A percentile compares a stretch with the other conserved stretches of the same genome.
Conservation (phyloP, 2,888 invertebrate genomes). For the Carterocephalus palaemon region DNA sequence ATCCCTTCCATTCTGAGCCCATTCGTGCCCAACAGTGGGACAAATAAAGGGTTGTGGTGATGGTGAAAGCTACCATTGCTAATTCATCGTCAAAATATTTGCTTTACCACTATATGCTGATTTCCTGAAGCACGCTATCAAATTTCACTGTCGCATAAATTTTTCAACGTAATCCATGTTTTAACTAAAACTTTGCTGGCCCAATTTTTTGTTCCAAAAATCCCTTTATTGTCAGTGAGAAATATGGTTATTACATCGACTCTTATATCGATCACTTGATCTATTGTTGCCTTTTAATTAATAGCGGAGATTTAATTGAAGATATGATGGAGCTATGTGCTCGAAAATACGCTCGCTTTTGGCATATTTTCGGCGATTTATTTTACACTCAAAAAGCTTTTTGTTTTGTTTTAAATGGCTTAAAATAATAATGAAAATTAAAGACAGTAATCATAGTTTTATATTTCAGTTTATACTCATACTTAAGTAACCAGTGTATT, state of each 20-base stretch:
- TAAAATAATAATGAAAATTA: too few relatives aligned
- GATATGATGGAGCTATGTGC: conserved; percentile 16
- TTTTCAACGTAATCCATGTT: conserved; percentile 4
- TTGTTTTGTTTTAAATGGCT: neutral
- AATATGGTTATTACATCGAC: conserved; percentile 15
- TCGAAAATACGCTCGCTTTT: conserved; percentile 1
- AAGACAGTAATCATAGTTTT: too few relatives aligned
- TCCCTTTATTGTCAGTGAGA: conserved; percentile 10
- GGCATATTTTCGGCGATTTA: conserved; percentile 12
- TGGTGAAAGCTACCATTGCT: too few relatives aligned
- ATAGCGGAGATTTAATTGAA: conserved; percentile 22
- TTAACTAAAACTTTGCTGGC: neutral
- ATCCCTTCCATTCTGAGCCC: too few relatives aligned
- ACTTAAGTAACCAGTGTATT: too few relatives aligned
- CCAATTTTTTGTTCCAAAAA: conserved; percentile 3
- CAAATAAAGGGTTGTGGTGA: too few relatives aligned
- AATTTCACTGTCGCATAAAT: conserved; percentile 1
- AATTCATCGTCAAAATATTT: too few relatives aligned
- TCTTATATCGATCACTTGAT: conserved; percentile 21
- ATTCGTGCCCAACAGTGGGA: too few relatives aligned
- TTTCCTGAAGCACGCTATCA: neutral
- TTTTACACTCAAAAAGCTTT: conserved; percentile 7
- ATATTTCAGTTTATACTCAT: too few relatives aligned
- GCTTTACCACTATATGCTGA: too few relatives aligned
- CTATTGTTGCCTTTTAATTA: conserved; percentile 24